These are phyloP conservation scores for Lasioglossum villosulum DNA, from an alignment of 2,888 invertebrate species.

Conservation along the genomic window DNA sequence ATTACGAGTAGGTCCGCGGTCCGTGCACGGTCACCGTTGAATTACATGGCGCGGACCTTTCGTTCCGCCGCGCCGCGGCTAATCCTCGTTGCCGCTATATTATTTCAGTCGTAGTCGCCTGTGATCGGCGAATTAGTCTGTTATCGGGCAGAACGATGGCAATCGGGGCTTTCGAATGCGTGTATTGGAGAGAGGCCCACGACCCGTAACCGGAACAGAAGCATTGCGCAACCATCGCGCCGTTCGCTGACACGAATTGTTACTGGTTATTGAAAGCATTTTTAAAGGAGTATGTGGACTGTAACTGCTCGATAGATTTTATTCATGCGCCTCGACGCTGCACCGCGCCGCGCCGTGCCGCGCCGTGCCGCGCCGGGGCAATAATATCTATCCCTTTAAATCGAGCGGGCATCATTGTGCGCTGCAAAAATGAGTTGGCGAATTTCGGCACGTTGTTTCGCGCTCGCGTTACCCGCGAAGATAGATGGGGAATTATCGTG, in stretches of 20 bases:
- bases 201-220: slow-evolving; percentile 44
- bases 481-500: not conserved
- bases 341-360: too few relatives aligned
- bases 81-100: slow-evolving; percentile 7
- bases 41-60: not conserved
- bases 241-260: slow-evolving; percentile 40
- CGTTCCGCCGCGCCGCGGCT: not conserved
- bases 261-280: slow-evolving; percentile 11
- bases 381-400: not conserved
- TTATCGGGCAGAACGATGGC: slow-evolving; percentile 30
- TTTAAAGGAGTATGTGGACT: slow-evolving; percentile 6
- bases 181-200: slow-evolving; percentile 10
- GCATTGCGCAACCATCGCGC: slow-evolving; percentile 18
- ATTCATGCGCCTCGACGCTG: not conserved
- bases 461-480: not conserved
- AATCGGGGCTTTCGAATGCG: slow-evolving; percentile 34
- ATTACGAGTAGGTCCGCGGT: slow-evolving; percentile 17
- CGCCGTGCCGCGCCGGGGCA: not conserved
- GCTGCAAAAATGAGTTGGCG: not conserved
- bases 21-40: not conserved
- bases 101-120: slow-evolving; percentile 8
- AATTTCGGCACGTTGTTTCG: not conserved
- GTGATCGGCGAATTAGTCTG: slow-evolving; percentile 32
- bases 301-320: slow-evolving; percentile 17
- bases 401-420: not conserved